Conservation (phyloP, 2,888 invertebrate genomes). For the Coenonympha glycerion region DNA sequence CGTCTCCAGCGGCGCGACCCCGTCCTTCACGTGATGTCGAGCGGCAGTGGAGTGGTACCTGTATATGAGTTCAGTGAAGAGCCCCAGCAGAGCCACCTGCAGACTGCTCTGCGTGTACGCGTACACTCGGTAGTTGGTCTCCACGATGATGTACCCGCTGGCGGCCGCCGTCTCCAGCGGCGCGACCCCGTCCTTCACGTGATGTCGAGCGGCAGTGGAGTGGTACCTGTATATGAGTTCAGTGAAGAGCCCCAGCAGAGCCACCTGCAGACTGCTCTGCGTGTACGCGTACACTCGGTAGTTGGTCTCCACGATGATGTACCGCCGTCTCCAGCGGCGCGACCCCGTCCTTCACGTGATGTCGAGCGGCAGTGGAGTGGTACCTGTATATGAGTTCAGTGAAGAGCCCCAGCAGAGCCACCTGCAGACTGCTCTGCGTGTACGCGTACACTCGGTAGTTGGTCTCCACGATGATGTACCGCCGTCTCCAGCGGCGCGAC, state of each 20-base stretch:
- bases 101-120: slow-evolving; percentile 96
- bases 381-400: slow-evolving; percentile 94
- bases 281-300: slow-evolving; percentile 96
- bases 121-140: slow-evolving; percentile 95
- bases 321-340: slow-evolving; percentile 70
- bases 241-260: slow-evolving; percentile 93
- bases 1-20: slow-evolving; percentile 56
- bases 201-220: slow-evolving; percentile 92
- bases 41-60: slow-evolving; percentile 93
- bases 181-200: slow-evolving; percentile 64
- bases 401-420: slow-evolving; percentile 93
- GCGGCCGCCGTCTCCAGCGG: slow-evolving; percentile 60
- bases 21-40: slow-evolving; percentile 83
- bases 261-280: slow-evolving; percentile 92
- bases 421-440: slow-evolving; percentile 92
- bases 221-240: slow-evolving; percentile 95
- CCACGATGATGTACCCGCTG: slow-evolving; percentile 91
- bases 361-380: slow-evolving; percentile 93
- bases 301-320: slow-evolving; percentile 97
- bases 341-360: slow-evolving; percentile 76
- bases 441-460: slow-evolving; percentile 97
- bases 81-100: slow-evolving; percentile 92
- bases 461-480: slow-evolving; percentile 94
- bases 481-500: slow-evolving; percentile 60
- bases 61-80: slow-evolving; percentile 95